Conservation (phyloP, 2,888 invertebrate species). For the Cataglyphis albicans region DNA sequence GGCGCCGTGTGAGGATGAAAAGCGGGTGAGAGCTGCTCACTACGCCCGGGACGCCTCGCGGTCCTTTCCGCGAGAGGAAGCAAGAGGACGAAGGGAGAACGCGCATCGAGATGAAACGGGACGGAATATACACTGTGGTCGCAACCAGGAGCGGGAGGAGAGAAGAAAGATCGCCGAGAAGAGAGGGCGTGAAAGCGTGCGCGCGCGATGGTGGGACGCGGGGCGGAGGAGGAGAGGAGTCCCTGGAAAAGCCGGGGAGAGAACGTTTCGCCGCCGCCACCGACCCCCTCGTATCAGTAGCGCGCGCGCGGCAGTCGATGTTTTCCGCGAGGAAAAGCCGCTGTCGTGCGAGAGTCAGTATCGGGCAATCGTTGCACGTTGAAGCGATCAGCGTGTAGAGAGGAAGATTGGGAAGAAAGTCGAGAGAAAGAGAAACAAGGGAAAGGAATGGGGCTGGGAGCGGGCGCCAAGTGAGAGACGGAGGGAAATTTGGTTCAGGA, state of each 20-base stretch:
- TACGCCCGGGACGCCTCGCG: slow-evolving; percentile 84
- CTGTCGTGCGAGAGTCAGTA: slow-evolving; percentile 53
- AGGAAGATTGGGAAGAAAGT: background rate
- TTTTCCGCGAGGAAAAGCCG: slow-evolving; percentile 70
- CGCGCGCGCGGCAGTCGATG: slow-evolving; percentile 67
- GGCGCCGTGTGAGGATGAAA: slow-evolving; percentile 83
- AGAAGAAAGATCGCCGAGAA: slow-evolving; percentile 52
- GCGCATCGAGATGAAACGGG: slow-evolving; percentile 32
- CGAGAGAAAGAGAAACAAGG: background rate
- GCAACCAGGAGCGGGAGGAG: slow-evolving; percentile 53
- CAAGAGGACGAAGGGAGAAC: slow-evolving; percentile 10
- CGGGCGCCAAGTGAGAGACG: slow-evolving; percentile 39
- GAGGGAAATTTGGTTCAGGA: slow-evolving; percentile 55
- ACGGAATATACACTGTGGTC: slow-evolving; percentile 22
- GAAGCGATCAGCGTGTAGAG: slow-evolving; percentile 14
- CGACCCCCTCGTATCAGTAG: slow-evolving; percentile 59
- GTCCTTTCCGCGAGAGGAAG: slow-evolving; percentile 26
- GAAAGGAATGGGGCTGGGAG: slow-evolving; percentile 24
- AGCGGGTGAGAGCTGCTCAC: slow-evolving; percentile 84
- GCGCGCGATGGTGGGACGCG: slow-evolving; percentile 33
- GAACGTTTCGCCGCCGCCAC: slow-evolving; percentile 68
- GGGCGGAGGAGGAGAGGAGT: slow-evolving; percentile 43
- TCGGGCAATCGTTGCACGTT: slow-evolving; percentile 56
- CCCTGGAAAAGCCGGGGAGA: slow-evolving; percentile 72
- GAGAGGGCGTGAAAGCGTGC: slow-evolving; percentile 33